Conservation (phyloP, 2,113 vertebrate genomes). For the Salvelinus namaycush region DNA sequence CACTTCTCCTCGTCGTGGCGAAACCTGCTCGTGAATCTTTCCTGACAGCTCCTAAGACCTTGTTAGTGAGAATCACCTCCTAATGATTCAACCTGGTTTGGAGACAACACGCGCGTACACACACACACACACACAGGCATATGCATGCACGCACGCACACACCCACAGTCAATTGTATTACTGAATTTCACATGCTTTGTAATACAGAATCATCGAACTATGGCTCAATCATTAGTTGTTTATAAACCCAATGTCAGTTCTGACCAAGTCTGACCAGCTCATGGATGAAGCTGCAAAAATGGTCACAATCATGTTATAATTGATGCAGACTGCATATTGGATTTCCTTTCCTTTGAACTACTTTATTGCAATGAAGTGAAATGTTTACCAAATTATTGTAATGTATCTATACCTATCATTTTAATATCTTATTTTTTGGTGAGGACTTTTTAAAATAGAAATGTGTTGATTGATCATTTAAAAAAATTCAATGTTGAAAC, state of each 20-base stretch:
- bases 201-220: neutral
- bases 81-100: constrained; percentile 72
- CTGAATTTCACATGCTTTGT: neutral
- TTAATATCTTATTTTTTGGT: too few species aligned
- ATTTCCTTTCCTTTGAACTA: too few species aligned
- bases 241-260: neutral
- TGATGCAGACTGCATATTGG: too few species aligned
- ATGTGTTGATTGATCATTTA: neutral
- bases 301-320: too few species aligned
- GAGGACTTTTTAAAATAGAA: too few species aligned
- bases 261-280: neutral
- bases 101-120: constrained; percentile 64
- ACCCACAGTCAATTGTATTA: neutral
- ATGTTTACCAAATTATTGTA: too few species aligned
- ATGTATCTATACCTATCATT: too few species aligned
- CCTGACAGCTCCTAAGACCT: constrained; percentile 76
- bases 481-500: neutral
- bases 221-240: neutral
- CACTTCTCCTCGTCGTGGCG: constrained; percentile 67
- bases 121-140: constrained; percentile 29
- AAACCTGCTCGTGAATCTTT: constrained; percentile 76
- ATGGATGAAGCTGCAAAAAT: neutral
- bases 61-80: constrained; percentile 70
- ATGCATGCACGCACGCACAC: neutral
- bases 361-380: too few species aligned